A percentile compares a stretch with the other conserved stretches of the same genome.
These are phyloP conservation scores for Psilanteris sp. DNA, from an alignment of 1,140 invertebrate genomes.

Conservation along the genomic window DNA sequence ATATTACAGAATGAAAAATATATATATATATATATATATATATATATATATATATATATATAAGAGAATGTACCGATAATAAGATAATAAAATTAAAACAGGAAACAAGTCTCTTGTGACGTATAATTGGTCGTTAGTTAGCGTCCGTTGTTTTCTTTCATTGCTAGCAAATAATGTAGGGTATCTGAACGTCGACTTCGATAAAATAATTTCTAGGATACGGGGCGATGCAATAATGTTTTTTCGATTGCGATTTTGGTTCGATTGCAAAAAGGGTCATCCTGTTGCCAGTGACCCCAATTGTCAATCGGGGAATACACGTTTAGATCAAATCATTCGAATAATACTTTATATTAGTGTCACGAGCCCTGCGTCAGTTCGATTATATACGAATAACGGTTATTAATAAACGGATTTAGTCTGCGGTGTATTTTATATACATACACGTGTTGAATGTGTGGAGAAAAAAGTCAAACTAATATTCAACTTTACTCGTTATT, in stretches of 20 bases:
- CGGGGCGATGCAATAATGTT: slow-evolving; percentile 45
- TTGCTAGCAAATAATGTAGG: slow-evolving; percentile 49
- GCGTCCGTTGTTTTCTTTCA: slow-evolving; percentile 55
- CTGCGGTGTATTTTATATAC: too few species aligned
- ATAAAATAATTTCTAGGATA: slow-evolving; percentile 60
- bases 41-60: slow-evolving; percentile 35
- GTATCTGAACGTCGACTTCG: slow-evolving; percentile 48
- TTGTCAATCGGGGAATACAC: too few species aligned
- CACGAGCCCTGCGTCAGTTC: too few species aligned
- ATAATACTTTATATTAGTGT: too few species aligned
- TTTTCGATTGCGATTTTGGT: slow-evolving; percentile 42
- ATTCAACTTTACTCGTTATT: too few species aligned
- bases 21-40: too few species aligned
- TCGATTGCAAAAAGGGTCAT: slow-evolving; percentile 36
- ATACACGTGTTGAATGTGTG: too few species aligned
- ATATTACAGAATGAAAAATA: neutral
- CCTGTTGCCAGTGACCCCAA: slow-evolving; percentile 60
- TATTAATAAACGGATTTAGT: too few species aligned
- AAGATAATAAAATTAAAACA: slow-evolving; percentile 51
- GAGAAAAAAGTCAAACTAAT: too few species aligned
- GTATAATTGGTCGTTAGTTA: slow-evolving; percentile 36
- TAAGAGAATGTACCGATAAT: slow-evolving; percentile 38
- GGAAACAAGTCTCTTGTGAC: slow-evolving; percentile 51
- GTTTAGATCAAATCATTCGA: too few species aligned
- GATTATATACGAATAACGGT: too few species aligned